A percentile compares a stretch with the other conserved stretches of the same genome.
Conservation (phyloP, 2,113 vertebrate species). For the Periophthalmus modestus region DNA sequence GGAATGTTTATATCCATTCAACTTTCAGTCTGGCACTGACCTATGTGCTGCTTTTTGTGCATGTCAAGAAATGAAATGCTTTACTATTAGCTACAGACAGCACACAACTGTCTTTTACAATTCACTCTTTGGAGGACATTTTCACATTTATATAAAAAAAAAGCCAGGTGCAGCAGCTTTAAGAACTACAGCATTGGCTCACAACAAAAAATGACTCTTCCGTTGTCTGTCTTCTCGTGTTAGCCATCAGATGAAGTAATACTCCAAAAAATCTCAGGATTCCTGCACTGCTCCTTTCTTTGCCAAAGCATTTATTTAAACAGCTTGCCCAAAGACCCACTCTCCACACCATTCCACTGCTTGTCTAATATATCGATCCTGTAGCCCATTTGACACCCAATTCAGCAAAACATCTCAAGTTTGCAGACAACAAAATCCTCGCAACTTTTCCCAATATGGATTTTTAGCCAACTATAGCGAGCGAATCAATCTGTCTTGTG, state of each 20-base stretch:
- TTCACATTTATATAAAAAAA: no score
- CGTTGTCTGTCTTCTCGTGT: neutral
- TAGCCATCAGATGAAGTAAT: neutral
- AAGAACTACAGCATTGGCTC: no score
- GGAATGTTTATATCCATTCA: no score
- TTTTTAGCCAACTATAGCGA: neutral
- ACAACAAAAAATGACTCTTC: no score
- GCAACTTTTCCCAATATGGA: neutral
- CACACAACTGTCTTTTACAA: no score
- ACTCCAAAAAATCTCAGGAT: neutral
- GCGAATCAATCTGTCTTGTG: neutral
- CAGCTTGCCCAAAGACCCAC: neutral
- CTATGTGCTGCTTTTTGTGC: no score
- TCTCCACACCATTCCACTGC: neutral
- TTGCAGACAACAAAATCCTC: neutral
- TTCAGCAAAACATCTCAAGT: slow-evolving; percentile 1
- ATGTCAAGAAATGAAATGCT: no score
- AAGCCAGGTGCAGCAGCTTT: no score
- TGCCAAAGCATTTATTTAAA: neutral
- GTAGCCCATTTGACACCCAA: neutral
- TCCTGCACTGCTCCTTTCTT: neutral
- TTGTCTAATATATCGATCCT: neutral
- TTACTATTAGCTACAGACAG: no score
- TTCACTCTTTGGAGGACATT: no score
- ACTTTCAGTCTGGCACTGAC: no score